Percentiles rank a stretch among this genome's conserved stretches.
These are phyloP conservation scores for Strigamia transsilvanica DNA, from an alignment of 2,888 invertebrate species.

Conservation along the genomic window DNA sequence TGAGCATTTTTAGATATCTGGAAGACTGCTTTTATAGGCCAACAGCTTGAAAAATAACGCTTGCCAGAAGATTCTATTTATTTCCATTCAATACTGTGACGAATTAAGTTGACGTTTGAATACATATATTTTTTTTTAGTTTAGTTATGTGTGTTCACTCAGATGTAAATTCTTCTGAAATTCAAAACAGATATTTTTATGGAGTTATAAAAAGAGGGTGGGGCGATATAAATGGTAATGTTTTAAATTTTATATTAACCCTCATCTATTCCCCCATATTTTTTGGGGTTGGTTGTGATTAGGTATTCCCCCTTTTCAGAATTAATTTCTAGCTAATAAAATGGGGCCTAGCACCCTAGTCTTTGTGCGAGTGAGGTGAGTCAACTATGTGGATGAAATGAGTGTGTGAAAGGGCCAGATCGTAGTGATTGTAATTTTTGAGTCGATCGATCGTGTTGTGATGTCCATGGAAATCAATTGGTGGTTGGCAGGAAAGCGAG, in stretches of 20 bases:
- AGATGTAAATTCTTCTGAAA: neutral
- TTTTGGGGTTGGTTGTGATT: neutral
- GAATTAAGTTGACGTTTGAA: neutral
- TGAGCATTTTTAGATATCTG: constrained; percentile 43
- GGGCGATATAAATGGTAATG: neutral
- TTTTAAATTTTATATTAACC: constrained; percentile 30
- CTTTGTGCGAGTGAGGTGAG: constrained; percentile 31
- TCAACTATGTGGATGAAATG: constrained; percentile 28
- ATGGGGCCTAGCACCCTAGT: constrained; percentile 2
- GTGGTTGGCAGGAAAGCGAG: constrained; percentile 21
- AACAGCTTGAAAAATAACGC: constrained; percentile 36
- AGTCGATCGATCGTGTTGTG: constrained; percentile 24
- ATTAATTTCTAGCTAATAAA: constrained; percentile 4
- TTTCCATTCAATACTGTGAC: neutral
- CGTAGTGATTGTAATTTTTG: constrained; percentile 35
- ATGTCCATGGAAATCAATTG: constrained; percentile 49
- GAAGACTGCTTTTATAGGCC: constrained; percentile 1
- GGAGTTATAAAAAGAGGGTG: constrained; percentile 4
- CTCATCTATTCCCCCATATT: neutral
- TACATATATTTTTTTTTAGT: neutral
- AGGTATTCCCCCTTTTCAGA: neutral
- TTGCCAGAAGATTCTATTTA: constrained; percentile 3
- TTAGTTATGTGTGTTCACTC: neutral
- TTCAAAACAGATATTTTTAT: constrained; percentile 38
- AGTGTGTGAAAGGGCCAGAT: constrained; percentile 49